Evolutionary conservation across 92 coral and sea anemone species (phyloP).

Genomic region (Siderastrea radians): DNA sequence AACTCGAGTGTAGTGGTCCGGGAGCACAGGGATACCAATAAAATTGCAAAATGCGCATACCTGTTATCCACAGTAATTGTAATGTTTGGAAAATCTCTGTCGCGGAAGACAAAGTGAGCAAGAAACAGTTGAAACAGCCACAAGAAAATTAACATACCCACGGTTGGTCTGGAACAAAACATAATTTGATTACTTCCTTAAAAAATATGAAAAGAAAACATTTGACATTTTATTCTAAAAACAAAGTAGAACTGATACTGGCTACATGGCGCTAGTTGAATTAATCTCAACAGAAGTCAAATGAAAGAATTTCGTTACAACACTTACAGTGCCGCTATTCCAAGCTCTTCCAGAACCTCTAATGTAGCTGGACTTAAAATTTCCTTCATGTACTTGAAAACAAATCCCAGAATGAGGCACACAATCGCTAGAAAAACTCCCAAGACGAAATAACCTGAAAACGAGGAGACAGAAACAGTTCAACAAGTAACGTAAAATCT

Average conservation of each 20-base stretch:
- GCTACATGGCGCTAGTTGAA: too few relatives aligned
- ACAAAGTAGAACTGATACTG: too few relatives aligned
- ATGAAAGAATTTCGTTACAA: neutral
- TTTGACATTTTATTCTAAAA: too few relatives aligned
- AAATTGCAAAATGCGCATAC: neutral
- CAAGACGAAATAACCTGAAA: neutral
- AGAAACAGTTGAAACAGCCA: slow-evolving; percentile 49
- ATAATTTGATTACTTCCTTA: neutral
- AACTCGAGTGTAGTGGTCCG: neutral
- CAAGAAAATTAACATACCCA: neutral
- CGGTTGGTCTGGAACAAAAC: slow-evolving; percentile 7
- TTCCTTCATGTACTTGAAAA: neutral
- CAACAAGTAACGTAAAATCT: too few relatives aligned
- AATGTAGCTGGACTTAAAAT: neutral
- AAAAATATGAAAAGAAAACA: too few relatives aligned
- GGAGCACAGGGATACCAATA: too few relatives aligned
- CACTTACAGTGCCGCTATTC: neutral
- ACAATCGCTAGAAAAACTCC: neutral
- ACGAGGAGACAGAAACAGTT: too few relatives aligned
- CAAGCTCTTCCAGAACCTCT: neutral
- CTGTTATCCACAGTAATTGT: slow-evolving; percentile 61
- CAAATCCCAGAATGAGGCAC: neutral
- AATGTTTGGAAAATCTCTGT: slow-evolving; percentile 43
- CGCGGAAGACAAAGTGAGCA: slow-evolving; percentile 50
- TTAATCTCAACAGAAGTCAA: too few relatives aligned